These are phyloP conservation scores for Necrosyrtes monachus DNA, from an alignment of 2,797 vertebrate species.

Conservation along the genomic window DNA sequence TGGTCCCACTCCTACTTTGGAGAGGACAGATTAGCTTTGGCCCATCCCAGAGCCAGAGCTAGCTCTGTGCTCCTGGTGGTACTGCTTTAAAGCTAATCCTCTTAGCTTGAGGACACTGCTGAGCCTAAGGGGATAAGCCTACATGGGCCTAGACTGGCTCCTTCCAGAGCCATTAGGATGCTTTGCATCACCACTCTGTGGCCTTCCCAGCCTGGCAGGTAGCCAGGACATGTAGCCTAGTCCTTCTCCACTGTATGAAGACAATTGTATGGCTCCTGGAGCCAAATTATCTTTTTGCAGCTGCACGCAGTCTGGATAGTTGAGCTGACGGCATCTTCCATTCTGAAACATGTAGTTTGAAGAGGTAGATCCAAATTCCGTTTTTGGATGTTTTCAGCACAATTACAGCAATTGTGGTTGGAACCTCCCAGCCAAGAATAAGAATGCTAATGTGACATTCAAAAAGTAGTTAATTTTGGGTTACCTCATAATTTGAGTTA, in stretches of 20 bases:
- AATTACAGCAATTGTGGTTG: not conserved
- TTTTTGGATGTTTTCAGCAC: not conserved
- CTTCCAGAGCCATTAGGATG: not conserved
- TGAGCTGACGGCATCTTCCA: not conserved
- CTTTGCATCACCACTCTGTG: not conserved
- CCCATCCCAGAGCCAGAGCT: not conserved
- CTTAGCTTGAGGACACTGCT: not conserved
- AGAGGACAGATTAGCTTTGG: not conserved
- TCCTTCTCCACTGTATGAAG: not conserved
- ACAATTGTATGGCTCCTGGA: not conserved
- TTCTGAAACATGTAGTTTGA: not conserved
- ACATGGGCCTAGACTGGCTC: not conserved
- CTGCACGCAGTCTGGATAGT: not conserved
- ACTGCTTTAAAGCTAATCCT: slow-evolving; percentile 35
- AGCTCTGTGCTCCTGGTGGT: slow-evolving; percentile 7
- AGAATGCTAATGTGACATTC: not conserved
- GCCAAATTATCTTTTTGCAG: not conserved
- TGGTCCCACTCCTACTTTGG: not conserved
- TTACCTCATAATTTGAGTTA: not conserved
- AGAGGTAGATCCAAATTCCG: not conserved
- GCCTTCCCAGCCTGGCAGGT: not conserved
- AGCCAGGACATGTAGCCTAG: not conserved
- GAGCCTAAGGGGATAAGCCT: not conserved
- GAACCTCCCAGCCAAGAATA: not conserved
- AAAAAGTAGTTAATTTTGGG: not conserved